These are phyloP conservation scores for Plumapathes pennacea DNA, from an alignment of 92 coral and sea anemone species.

Conservation along the genomic window DNA sequence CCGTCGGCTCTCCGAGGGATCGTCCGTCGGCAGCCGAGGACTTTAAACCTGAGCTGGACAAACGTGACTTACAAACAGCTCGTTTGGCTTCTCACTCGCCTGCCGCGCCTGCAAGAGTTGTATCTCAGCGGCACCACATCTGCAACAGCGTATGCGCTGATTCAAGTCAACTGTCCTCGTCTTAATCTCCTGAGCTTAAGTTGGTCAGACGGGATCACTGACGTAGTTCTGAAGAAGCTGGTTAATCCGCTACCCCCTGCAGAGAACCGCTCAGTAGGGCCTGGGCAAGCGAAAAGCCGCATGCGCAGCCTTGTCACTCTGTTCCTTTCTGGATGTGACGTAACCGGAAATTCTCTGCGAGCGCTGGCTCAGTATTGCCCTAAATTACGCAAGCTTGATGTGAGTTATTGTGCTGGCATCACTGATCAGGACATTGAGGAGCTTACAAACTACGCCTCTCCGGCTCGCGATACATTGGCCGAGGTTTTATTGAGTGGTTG, in stretches of 20 bases:
- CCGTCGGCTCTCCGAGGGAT: constrained; percentile 80
- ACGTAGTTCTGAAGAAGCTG: constrained; percentile 78
- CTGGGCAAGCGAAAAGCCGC: constrained; percentile 87
- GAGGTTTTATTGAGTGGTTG: constrained; percentile 90
- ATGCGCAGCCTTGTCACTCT: constrained; percentile 68
- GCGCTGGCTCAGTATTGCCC: constrained; percentile 73
- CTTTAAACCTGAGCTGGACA: constrained; percentile 90
- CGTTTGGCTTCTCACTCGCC: constrained; percentile 84
- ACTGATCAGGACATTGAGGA: constrained; percentile 80
- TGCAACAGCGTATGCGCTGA: constrained; percentile 84
- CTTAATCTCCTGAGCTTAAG: constrained; percentile 87
- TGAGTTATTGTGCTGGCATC: constrained; percentile 86
- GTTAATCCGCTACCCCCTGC: constrained; percentile 69
- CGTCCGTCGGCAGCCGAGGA: constrained; percentile 92
- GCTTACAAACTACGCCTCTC: constrained; percentile 54
- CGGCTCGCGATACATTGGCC: constrained; percentile 27
- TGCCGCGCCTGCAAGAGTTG: constrained; percentile 84
- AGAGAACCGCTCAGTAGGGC: constrained; percentile 75
- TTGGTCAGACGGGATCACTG: constrained; percentile 93
- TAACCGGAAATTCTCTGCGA: constrained; percentile 82
- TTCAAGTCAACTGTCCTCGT: constrained; percentile 86
- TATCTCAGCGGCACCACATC: constrained; percentile 84
- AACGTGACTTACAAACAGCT: constrained; percentile 89
- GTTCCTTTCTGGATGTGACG: constrained; percentile 92
- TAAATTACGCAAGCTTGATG: constrained; percentile 70